These are phyloP conservation scores for Phymastichus coffea DNA, from an alignment of 1,140 invertebrate genomes.

Conservation along the genomic window DNA sequence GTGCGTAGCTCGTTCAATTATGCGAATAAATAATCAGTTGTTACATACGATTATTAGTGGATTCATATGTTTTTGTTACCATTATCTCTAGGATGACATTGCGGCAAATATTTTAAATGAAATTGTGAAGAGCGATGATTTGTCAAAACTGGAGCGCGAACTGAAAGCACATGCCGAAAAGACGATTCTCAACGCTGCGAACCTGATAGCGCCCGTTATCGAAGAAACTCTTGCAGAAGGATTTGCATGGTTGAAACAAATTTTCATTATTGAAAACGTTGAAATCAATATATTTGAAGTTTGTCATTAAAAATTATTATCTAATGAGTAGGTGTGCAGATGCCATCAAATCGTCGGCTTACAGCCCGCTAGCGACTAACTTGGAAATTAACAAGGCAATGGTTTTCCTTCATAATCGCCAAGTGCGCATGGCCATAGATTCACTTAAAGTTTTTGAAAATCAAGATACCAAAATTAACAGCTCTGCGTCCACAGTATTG, in stretches of 20 bases:
- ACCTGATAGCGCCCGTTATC: slow-evolving; percentile 87
- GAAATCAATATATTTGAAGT: no score
- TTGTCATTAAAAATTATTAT: no score
- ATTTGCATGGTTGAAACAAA: slow-evolving; percentile 49
- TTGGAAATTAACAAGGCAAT: slow-evolving; percentile 93
- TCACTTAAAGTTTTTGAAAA: slow-evolving; percentile 88
- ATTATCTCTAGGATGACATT: slow-evolving; percentile 66
- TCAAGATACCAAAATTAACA: slow-evolving; percentile 80
- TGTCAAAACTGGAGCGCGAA: slow-evolving; percentile 75
- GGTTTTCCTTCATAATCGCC: slow-evolving; percentile 82
- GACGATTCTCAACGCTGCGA: slow-evolving; percentile 86
- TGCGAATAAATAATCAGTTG: not conserved
- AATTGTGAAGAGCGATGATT: slow-evolving; percentile 77
- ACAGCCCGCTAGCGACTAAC: slow-evolving; percentile 78
- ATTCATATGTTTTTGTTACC: no score
- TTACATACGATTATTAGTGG: no score
- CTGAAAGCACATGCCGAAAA: slow-evolving; percentile 78
- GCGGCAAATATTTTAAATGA: slow-evolving; percentile 72
- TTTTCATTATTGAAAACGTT: no score
- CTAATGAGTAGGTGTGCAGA: slow-evolving; percentile 68
- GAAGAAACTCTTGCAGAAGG: slow-evolving; percentile 77
- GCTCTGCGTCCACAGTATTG: slow-evolving; percentile 85
- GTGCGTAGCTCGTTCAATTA: no score
- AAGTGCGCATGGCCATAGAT: slow-evolving; percentile 80
- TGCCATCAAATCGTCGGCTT: slow-evolving; percentile 76